Conservation (phyloP, 2,113 vertebrate species). For the Onychorhynchus coronatus region DNA sequence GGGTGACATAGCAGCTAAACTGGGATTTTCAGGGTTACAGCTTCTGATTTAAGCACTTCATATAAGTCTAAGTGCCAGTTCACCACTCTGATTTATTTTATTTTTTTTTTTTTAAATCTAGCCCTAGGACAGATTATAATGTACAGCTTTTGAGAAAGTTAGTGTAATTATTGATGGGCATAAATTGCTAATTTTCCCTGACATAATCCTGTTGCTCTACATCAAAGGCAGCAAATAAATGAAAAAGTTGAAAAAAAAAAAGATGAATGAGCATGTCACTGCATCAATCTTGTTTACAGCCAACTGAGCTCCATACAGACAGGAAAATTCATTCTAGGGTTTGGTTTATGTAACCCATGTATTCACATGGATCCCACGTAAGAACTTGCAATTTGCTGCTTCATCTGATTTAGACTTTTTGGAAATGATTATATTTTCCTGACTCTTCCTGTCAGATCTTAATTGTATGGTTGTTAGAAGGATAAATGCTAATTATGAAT, state of each 20-base stretch:
- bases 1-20: neutral
- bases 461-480: neutral
- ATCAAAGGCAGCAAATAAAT: constrained; percentile 37
- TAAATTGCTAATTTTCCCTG: constrained; percentile 16
- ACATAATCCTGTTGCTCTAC: neutral
- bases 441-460: neutral
- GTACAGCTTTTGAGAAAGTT: neutral
- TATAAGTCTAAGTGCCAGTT: neutral
- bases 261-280: neutral
- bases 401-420: neutral
- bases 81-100: neutral
- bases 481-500: constrained; percentile 33
- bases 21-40: neutral
- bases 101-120: neutral
- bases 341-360: neutral
- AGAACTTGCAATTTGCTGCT: neutral
- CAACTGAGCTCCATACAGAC: neutral
- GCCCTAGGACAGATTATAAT: neutral
- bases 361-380: neutral
- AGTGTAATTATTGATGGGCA: neutral
- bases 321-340: neutral
- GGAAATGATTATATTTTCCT: neutral
- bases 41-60: neutral
- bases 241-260: neutral
- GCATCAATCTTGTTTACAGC: constrained; percentile 7